Base-by-base conservation (phyloP, 2,888 invertebrate species). In the Microplitis manilae region DNA sequence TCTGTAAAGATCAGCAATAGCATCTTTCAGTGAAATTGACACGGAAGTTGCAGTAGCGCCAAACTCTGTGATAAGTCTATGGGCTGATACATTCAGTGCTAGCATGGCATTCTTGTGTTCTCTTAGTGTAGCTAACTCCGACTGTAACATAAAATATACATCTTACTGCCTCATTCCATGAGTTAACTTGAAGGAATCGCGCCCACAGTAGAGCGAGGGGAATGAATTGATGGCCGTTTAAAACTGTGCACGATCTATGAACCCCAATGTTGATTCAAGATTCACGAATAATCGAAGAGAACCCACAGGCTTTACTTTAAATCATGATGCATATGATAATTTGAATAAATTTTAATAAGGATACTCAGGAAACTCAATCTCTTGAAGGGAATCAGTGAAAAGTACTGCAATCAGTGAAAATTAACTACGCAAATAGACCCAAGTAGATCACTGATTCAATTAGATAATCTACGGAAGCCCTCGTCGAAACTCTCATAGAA, bases 1-100 rank as follows among this genome's bases (percentile, higher is more conserved):
- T 6, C 93, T 91, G 83, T 94, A 93, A 81, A 95, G 90, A 71
- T 94, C 92, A 40, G 94, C 92, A 77, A 95, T 91, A 77, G 94
- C 94, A 39, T 92, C 91, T 80, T 94, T 94, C 81, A 95, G 90
- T 1, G 92, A 91, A 38, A 90, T 86, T 78, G 90, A 90, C 75
- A 90, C 89, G 80, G 89, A 85, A 77, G 87, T 83, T 41, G 91
- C 83, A 87, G 91, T 82, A 89, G 92, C 85, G 90, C 93, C 85
- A 88, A 92, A 87, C 91, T 93, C 81, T 87, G 92, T 90, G 82
- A 90, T 88, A 85, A 86, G 92, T 89, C 90, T 92, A 90, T 92
- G 93, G 88, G 84, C 92, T 89, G 86, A 92, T 85, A 93, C 92
- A 87, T 93, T 93, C 83, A 93, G 90, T 76, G 93, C 92, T 78